Conservation (phyloP, 1,140 invertebrate genomes). For the Leptinotarsa texana region DNA sequence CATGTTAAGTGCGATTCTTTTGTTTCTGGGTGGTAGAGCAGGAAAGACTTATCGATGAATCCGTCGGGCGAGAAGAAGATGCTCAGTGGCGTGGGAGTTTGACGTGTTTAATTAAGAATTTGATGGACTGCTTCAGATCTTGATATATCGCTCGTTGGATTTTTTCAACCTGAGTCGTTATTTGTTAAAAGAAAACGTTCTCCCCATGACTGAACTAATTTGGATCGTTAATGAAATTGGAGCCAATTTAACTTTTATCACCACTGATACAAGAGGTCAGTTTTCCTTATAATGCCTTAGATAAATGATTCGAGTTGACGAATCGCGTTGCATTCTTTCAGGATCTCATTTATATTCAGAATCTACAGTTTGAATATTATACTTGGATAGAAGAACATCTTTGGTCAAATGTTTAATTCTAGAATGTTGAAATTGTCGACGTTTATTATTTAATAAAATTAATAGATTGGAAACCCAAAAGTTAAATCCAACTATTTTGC, state of each 20-base stretch:
- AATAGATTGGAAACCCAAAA: too few species aligned
- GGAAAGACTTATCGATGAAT: slow-evolving; percentile 31
- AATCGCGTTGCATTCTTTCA: too few species aligned
- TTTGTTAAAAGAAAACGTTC: slow-evolving; percentile 6
- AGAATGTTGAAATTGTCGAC: too few species aligned
- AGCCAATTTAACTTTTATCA: not conserved
- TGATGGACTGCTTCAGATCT: not conserved
- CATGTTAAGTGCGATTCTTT: slow-evolving; percentile 51
- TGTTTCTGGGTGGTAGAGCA: slow-evolving; percentile 53
- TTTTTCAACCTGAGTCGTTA: not conserved
- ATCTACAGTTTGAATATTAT: too few species aligned
- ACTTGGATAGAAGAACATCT: too few species aligned
- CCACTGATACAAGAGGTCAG: too few species aligned
- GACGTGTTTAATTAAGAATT: slow-evolving; percentile 43
- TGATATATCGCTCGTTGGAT: slow-evolving; percentile 8
- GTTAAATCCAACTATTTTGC: too few species aligned
- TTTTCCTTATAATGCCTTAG: too few species aligned
- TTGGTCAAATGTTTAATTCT: too few species aligned
- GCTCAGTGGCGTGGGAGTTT: slow-evolving; percentile 38
- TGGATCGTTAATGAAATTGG: slow-evolving; percentile 10
- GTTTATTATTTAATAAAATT: too few species aligned
- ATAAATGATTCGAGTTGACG: too few species aligned
- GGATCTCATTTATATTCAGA: too few species aligned
- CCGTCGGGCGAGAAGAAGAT: slow-evolving; percentile 11
- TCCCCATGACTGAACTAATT: slow-evolving; percentile 21